Evolutionary conservation across 2,797 vertebrate species (phyloP).

Genomic region (Cichlasoma orientale): DNA sequence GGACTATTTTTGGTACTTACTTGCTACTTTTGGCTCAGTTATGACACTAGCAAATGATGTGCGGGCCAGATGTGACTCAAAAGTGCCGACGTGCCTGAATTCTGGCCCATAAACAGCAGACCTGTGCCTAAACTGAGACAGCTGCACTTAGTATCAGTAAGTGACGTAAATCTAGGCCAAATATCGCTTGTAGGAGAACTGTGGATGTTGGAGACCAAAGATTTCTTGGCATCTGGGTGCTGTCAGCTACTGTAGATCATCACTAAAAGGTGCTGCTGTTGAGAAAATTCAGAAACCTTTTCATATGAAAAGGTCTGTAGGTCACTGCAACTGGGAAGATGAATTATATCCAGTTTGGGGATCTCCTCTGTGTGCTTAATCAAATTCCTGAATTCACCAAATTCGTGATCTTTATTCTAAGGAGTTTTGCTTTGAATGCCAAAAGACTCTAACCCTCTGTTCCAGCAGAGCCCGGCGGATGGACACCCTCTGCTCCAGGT

Average conservation of each 20-base stretch:
- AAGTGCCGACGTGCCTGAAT: neutral
- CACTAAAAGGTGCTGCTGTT: neutral
- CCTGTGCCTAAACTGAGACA: neutral
- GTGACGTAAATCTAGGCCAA: neutral
- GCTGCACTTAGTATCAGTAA: neutral
- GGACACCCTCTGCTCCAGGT: constrained; percentile 92
- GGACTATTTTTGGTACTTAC: neutral
- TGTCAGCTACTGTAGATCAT: neutral
- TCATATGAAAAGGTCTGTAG: neutral
- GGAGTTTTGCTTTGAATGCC: constrained; percentile 1
- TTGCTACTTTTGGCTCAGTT: neutral
- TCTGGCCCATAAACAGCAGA: neutral
- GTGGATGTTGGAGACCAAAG: neutral
- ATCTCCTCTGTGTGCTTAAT: neutral
- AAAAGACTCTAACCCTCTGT: constrained; percentile 83
- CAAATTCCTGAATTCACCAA: neutral
- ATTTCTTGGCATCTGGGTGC: neutral
- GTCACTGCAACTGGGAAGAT: neutral
- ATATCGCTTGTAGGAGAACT: neutral
- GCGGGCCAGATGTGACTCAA: neutral
- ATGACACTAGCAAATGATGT: fast-evolving
- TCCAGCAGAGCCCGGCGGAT: constrained; percentile 91
- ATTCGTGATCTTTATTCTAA: neutral
- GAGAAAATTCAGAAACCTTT: no score
- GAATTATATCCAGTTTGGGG: neutral